Base-by-base conservation (phyloP, 64 coral and sea anemone species). In the Pocillopora damicornis region DNA sequence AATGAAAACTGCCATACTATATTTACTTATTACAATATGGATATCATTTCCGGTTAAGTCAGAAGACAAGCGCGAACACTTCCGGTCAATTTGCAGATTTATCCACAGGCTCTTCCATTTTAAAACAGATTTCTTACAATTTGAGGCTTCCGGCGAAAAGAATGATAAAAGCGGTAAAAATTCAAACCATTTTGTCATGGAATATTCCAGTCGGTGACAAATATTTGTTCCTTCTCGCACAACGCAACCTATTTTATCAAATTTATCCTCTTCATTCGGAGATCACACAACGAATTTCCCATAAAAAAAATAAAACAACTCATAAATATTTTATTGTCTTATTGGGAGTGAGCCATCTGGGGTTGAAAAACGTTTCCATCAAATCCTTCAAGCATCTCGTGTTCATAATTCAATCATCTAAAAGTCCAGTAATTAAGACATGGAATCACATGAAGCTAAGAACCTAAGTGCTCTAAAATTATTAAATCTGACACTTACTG, bases 11-110 rank as follows among this genome's bases (percentile, higher is more conserved):
- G 66, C 20, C 20, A 2, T 71, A 23, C 25, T 23, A 20, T 71
- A 25, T 71, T 11, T n/a, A n/a, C 66, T n/a, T n/a, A 69, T 8
- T 23, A 25, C 10, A 26, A 11, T 68, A 10, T 0, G 22, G 20
- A 11, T 71, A 15, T 85, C 68, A 85, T 73, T 85, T 85, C 65
- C 63, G 37, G 64, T 85, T 65, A 85, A 11, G 64, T 73, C 57
- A 23, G 16, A 85, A 22, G 10, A 58, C 17, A 20, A 12, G 10
- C 23, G 26, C 42, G 36, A 85, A 85, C 81, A 85, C 22, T 85
- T 73, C 81, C 65, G 81, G 37, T 58, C 72, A 57, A 71, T 71
- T 71, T 71, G 11, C 22, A 0, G 7, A 71, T 23, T n/a, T 71
- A 23, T 23, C 67, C n/a, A 10, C n/a, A 71, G 25, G 25, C 9